Conservation (phyloP, 1,140 invertebrate genomes). For the Euschistus heros region DNA sequence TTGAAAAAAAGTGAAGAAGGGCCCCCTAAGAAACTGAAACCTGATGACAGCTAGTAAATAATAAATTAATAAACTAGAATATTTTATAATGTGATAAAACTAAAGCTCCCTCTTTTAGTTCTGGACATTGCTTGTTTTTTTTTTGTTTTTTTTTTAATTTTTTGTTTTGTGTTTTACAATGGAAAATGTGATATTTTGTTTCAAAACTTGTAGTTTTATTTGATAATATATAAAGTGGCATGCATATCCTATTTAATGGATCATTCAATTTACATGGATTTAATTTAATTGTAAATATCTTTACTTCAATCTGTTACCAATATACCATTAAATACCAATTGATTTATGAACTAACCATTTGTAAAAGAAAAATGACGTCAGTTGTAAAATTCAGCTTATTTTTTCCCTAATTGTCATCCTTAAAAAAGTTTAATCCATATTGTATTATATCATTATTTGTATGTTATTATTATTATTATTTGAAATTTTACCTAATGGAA, state of each 20-base stretch:
- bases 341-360: neutral
- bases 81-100: neutral
- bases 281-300: neutral
- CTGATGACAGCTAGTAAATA: constrained; percentile 6
- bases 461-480: no score
- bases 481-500: no score
- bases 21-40: constrained; percentile 1
- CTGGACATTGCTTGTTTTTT: neutral
- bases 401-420: no score
- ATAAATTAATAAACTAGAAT: neutral
- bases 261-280: neutral
- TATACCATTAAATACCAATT: neutral
- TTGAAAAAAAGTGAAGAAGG: constrained; percentile 23
- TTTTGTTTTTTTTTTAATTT: no score
- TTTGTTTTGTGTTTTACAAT: neutral
- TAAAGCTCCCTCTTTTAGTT: neutral
- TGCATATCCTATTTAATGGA: neutral
- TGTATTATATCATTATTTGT: no score
- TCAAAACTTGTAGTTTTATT: neutral
- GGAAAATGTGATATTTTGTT: constrained; percentile 3
- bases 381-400: no score
- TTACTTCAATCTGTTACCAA: neutral
- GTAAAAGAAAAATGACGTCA: neutral
- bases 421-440: no score
- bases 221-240: neutral